Base-by-base conservation (phyloP, 2,113 vertebrate species). In the Tychaedon coryphoeus region DNA sequence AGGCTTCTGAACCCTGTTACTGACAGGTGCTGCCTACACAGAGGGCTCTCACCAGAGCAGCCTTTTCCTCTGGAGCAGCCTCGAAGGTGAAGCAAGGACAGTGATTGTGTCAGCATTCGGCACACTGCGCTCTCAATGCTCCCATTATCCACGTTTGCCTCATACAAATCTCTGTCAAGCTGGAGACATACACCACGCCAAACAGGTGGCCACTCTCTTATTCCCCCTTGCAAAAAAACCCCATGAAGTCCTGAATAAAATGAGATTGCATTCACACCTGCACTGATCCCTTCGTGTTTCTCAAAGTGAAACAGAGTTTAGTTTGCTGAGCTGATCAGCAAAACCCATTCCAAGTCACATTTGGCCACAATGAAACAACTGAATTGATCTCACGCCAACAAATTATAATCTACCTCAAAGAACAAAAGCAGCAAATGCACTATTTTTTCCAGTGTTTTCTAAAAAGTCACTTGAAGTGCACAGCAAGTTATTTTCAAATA, bases 121-220 rank as follows among this genome's bases (percentile, higher is more conserved):
- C 38, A 40, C 14, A 10, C 85, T 17, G 40, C 0, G 9, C 82
- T 47, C 82, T 79, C 88, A 40, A 7, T 12, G 71, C 90, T 79
- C 82, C 88, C 92, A 33, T 88, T 88, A 36, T 43, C 62, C 56
- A 14, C 11, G 0, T 47, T 10, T 25, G 25, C 90, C 81, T 29
- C 1, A 6, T 0, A 48, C 70, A 78, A 51, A 95, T 5, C 74
- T 79, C 75, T 33, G 34, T 1, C 62, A 25, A 15, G 60, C 80
- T 84, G 76, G 22, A 94, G 33, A 56, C 83, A 67, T 92, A 40
- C 76, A 48, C 65, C 2, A 10, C 4, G 29, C 90, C 88, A 73
- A 88, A 91, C 95, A 96, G 95, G 95, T 93, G 96, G 86, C 86
- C 3, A 0, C 58, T 26, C 19, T 75, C 86, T 86, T 33, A 19